Evolutionary conservation across 2,113 vertebrate genomes (phyloP), one percentile per base, ranked within the genome.

Genomic region (Cynopterus brachyotis): DNA sequence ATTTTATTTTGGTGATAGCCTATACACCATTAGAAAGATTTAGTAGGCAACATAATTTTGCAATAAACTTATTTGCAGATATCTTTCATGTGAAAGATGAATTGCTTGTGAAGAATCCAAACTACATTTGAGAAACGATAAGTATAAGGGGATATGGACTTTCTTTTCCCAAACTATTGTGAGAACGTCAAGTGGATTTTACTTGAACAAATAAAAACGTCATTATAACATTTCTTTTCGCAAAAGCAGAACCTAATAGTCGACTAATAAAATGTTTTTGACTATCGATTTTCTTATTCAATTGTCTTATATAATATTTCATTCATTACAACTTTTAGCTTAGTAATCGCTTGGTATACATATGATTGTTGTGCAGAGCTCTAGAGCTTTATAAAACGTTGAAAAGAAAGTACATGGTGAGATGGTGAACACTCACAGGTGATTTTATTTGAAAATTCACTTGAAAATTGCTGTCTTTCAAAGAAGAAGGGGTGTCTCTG

Each of bases 221-320:
- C 75, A 35, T 78, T 86, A 32, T 47, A 73, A 53, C 59, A 79
- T 79, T 94, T 85, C 26, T 94, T 96, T 93, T 59, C 57, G 94
- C 24, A 91, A 75, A 94, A 94, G 76, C 35, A 80, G 91, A 94
- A 84, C 6, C 12, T 42, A 59, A 11, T 60, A 35, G 16, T 37
- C 26, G 20, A n/a, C 6, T 75, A 53, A 53, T 53, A 60, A 67
- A n/a, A 40, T 19, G 22, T 2, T 62, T 96, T 95, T 37, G 28
- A 35, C 24, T 45, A 32, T 6, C 0, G 16, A 16, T 96, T 75
- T 72, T 86, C 26, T 17, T 42, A 17, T 5, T 78, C 30, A 76
- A n/a, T 92, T 91, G 76, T 66, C 24, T 83, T 62, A 72, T n/a
- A 12, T 69, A 83, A 60, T 62, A 28, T 35, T 24, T 22, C 20